These are phyloP conservation scores for Rhea americana DNA, from an alignment of 2,113 vertebrate genomes.

Conservation along the genomic window DNA sequence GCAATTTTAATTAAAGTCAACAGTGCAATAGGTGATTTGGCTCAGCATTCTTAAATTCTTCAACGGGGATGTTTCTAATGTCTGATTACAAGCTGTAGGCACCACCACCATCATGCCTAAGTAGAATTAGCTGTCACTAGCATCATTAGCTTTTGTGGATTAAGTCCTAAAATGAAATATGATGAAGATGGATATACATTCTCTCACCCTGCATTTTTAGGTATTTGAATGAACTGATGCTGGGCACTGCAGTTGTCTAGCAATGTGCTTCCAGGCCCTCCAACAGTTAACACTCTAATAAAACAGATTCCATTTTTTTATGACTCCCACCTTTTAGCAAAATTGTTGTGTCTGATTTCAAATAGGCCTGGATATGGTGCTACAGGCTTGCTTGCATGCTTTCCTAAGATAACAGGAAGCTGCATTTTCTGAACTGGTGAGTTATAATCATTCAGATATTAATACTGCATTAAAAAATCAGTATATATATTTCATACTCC, in stretches of 20 bases:
- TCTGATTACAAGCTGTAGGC: conserved; percentile 26
- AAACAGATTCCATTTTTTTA: neutral
- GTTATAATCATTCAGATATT: neutral
- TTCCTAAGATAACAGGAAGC: neutral
- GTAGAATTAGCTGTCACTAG: conserved; percentile 43
- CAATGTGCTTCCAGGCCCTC: neutral
- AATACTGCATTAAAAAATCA: neutral
- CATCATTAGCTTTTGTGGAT: neutral
- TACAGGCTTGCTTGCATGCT: neutral
- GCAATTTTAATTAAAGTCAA: conserved; percentile 52
- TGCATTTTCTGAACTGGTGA: neutral
- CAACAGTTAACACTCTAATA: neutral
- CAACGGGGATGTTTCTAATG: neutral
- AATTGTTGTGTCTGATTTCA: neutral
- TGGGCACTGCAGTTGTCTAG: neutral
- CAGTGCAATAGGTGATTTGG: conserved; percentile 5
- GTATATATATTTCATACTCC: neutral
- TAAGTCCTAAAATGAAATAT: neutral
- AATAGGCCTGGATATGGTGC: neutral
- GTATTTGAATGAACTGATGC: neutral
- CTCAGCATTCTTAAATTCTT: conserved; percentile 6
- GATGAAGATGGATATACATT: neutral
- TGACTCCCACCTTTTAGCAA: neutral
- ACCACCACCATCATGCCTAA: neutral
- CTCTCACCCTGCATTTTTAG: neutral